These are phyloP conservation scores for Nasonia longicornis DNA, from an alignment of 1,140 invertebrate species.

Conservation along the genomic window DNA sequence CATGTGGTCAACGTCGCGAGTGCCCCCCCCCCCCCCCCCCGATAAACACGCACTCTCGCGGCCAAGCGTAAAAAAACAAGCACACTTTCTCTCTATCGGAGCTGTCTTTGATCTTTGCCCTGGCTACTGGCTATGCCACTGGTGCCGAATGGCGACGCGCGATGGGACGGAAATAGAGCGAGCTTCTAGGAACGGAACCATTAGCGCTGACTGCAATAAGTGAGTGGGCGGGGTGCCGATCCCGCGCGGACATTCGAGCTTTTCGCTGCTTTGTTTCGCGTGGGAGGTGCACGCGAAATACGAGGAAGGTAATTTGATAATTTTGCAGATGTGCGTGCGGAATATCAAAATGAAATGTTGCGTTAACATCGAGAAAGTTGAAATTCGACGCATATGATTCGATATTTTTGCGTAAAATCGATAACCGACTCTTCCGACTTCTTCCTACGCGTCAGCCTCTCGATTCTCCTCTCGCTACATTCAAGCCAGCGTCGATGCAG, in stretches of 20 bases:
- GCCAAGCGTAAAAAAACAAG: slow-evolving; percentile 27
- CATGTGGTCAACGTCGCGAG: slow-evolving; percentile 56
- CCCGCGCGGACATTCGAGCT: background rate
- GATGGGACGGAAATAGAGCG: slow-evolving; percentile 44
- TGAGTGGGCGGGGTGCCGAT: background rate
- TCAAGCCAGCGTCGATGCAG: too few species aligned
- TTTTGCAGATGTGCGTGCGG: too few species aligned
- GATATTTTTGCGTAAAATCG: too few species aligned
- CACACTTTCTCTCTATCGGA: slow-evolving; percentile 44
- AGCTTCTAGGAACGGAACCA: slow-evolving; percentile 33
- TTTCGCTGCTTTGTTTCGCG: background rate
- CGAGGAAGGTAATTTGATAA: too few species aligned
- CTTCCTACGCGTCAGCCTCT: background rate
- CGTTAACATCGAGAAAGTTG: too few species aligned
- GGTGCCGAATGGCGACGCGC: background rate
- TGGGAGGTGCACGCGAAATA: too few species aligned
- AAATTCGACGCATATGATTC: too few species aligned
- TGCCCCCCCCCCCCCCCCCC: slow-evolving; percentile 20
- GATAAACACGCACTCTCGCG: slow-evolving; percentile 50
- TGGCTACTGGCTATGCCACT: slow-evolving; percentile 34
- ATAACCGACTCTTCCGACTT: too few species aligned
- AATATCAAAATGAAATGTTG: too few species aligned
- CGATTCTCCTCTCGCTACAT: background rate
- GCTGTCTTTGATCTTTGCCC: slow-evolving; percentile 52
- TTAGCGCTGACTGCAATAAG: slow-evolving; percentile 12